Evolutionary conservation across 2,797 vertebrate species (phyloP).

Genomic region (Tympanoctomys barrerae): DNA sequence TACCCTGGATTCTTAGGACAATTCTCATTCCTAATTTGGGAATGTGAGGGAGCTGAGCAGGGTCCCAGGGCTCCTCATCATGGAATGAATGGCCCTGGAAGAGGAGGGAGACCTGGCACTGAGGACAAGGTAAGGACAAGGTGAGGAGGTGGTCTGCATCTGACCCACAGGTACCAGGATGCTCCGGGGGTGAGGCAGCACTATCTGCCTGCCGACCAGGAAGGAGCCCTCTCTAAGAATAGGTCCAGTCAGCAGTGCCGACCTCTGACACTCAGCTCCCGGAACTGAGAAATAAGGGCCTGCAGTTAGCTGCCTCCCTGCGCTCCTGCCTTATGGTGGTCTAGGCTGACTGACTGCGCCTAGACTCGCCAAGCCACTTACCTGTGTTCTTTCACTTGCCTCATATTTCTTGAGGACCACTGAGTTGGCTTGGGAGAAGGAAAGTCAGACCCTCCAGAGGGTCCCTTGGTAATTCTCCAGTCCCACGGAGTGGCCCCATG

Average conservation of each 20-base stretch:
- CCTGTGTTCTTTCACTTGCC: neutral
- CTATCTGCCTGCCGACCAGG: too few relatives aligned
- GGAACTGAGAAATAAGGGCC: neutral
- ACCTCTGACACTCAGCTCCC: neutral
- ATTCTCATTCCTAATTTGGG: neutral
- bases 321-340: neutral
- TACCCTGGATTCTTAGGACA: neutral
- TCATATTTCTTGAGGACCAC: neutral
- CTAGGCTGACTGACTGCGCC: neutral
- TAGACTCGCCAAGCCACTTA: neutral
- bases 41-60: neutral
- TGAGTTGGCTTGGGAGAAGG: neutral
- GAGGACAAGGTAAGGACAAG: neutral
- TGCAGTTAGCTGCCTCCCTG: neutral
- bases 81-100: neutral
- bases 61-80: neutral
- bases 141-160: too few relatives aligned
- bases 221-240: neutral
- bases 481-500: neutral
- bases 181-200: too few relatives aligned
- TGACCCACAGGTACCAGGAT: too few relatives aligned
- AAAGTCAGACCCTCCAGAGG: too few relatives aligned
- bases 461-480: neutral
- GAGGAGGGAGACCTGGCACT: neutral
- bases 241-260: neutral